Conservation (phyloP, 2,113 vertebrate species). For the Dipodomys merriami region DNA sequence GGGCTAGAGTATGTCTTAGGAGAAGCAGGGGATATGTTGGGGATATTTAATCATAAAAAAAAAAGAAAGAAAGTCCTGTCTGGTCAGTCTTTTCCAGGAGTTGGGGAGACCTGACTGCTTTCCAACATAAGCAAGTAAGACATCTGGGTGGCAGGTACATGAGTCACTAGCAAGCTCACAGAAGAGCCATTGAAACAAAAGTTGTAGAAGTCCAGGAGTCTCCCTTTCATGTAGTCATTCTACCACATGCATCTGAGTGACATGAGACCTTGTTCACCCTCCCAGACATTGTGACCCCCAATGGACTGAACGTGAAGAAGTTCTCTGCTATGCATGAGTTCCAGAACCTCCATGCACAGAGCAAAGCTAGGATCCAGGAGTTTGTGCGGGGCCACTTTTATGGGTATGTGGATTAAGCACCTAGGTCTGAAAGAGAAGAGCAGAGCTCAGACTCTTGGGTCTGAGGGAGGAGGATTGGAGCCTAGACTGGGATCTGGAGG, state of each 20-base stretch:
- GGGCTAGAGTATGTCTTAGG: no score
- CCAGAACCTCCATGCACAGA: slow-evolving; percentile 96
- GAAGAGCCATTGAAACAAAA: not conserved
- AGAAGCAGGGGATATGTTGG: no score
- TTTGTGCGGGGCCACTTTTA: slow-evolving; percentile 96
- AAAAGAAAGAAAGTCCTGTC: not conserved
- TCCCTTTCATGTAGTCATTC: not conserved
- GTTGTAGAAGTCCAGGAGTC: not conserved
- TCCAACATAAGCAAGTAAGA: not conserved
- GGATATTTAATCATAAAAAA: no score
- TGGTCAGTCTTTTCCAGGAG: not conserved
- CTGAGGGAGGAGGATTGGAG: not conserved
- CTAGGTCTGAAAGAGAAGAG: not conserved
- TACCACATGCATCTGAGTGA: not conserved
- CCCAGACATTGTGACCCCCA: slow-evolving; percentile 93
- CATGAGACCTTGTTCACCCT: not conserved
- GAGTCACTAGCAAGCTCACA: not conserved
- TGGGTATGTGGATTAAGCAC: slow-evolving; percentile 84
- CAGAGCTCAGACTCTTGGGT: not conserved
- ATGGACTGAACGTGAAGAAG: slow-evolving; percentile 95
- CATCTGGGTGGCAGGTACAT: not conserved
- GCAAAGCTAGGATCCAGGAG: slow-evolving; percentile 95
- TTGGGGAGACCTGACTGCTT: not conserved
- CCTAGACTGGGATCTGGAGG: not conserved
- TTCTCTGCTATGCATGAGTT: slow-evolving; percentile 97